A percentile compares a stretch with the other conserved stretches of the same genome.
phyloP scores from a whole-genome alignment of 1,140 invertebrate genomes.

The Zaprionus nigranus region DNA sequence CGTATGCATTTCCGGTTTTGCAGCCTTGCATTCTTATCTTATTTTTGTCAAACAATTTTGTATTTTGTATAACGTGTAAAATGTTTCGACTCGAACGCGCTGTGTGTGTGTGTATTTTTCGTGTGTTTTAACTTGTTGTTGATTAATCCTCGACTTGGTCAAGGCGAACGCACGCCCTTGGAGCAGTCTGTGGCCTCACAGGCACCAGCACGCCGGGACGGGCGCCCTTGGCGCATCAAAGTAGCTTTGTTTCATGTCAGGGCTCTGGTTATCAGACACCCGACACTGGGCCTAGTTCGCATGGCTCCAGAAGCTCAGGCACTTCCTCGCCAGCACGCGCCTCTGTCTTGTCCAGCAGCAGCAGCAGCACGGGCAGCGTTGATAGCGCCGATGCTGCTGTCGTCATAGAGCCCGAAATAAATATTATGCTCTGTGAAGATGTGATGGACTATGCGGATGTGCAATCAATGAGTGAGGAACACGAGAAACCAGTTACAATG shows the following conservation, averaged over 20 bases:
- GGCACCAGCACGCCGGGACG: constrained; percentile 37
- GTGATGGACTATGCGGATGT: constrained; percentile 65
- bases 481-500: neutral
- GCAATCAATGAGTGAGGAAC: constrained; percentile 70
- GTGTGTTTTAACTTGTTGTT: constrained; percentile 12
- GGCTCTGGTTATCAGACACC: constrained; percentile 86
- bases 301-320: constrained; percentile 40
- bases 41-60: constrained; percentile 48
- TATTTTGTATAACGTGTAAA: constrained; percentile 61
- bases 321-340: constrained; percentile 65
- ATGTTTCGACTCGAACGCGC: constrained; percentile 53
- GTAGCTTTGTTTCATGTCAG: constrained; percentile 87
- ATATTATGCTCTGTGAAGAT: constrained; percentile 61
- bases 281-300: constrained; percentile 84
- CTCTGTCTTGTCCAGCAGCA: constrained; percentile 55
- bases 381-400: constrained; percentile 72
- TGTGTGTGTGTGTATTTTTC: constrained; percentile 27
- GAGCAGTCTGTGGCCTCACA: constrained; percentile 52
- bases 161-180: constrained; percentile 63
- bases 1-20: neutral
- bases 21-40: constrained; percentile 10
- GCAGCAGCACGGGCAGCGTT: constrained; percentile 53
- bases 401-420: constrained; percentile 68
- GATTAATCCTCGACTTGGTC: constrained; percentile 36
- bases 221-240: constrained; percentile 85